These are phyloP conservation scores for Papilio gigon DNA, from an alignment of 2,888 invertebrate genomes.

Conservation along the genomic window DNA sequence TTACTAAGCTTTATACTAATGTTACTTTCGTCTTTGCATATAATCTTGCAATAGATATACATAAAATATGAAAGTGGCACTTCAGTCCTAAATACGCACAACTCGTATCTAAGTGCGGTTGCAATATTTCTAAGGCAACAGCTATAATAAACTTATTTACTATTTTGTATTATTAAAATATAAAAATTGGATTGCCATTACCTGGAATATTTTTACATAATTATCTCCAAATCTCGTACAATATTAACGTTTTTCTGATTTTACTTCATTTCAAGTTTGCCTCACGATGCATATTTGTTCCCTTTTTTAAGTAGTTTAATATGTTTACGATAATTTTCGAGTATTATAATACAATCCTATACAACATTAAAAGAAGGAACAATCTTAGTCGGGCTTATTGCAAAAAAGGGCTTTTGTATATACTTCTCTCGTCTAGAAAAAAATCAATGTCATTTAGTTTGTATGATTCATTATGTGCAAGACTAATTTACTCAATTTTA, in stretches of 20 bases:
- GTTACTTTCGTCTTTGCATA: neutral
- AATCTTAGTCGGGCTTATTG: neutral
- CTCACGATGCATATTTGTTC: constrained; percentile 4
- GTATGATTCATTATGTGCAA: neutral
- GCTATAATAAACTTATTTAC: neutral
- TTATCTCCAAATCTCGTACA: constrained; percentile 45
- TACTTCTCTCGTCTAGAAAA: constrained; percentile 5
- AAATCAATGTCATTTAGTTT: constrained; percentile 1
- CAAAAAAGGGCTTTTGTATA: neutral
- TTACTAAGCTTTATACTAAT: neutral
- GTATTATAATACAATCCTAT: neutral
- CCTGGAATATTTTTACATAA: constrained; percentile 44
- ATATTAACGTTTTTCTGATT: constrained; percentile 39
- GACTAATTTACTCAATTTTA: neutral
- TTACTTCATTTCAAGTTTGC: constrained; percentile 40
- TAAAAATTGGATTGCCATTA: constrained; percentile 42
- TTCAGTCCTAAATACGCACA: neutral
- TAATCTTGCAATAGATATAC: neutral
- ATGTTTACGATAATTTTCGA: too few species aligned
- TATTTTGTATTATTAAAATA: constrained; percentile 8
- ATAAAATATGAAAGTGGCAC: neutral
- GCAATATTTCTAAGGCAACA: neutral
- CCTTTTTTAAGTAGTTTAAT: too few species aligned
- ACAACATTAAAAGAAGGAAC: neutral
- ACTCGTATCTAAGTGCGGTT: neutral